A percentile compares a stretch with the other conserved stretches of the same genome.
Evolutionary conservation across 2,797 vertebrate species (phyloP).

Genomic region (Rhinophrynus dorsalis): DNA sequence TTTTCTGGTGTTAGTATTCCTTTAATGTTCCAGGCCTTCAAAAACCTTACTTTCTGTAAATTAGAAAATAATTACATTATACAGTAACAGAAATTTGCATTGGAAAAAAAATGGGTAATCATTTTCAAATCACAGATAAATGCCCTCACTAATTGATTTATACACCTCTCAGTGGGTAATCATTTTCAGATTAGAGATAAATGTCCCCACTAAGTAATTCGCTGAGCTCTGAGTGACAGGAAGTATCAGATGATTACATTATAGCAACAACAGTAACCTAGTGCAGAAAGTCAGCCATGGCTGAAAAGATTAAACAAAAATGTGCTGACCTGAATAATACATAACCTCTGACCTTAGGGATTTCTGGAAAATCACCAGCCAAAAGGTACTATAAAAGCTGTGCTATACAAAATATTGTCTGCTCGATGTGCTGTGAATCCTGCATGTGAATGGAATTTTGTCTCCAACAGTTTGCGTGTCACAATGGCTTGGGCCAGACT

Average conservation of each 20-base stretch:
- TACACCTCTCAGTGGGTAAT: too few species aligned
- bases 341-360: constrained; percentile 25
- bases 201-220: too few species aligned
- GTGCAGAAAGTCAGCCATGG: constrained; percentile 20
- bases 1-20: too few species aligned
- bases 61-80: too few species aligned
- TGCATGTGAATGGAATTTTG: constrained; percentile 4
- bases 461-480: background rate
- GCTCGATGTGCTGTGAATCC: constrained; percentile 11
- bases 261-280: background rate
- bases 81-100: too few species aligned
- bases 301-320: constrained; percentile 24
- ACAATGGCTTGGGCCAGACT: background rate
- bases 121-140: too few species aligned
- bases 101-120: too few species aligned
- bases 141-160: too few species aligned
- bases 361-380: constrained; percentile 26
- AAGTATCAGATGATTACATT: background rate
- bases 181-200: too few species aligned
- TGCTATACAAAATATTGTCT: constrained; percentile 5
- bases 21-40: too few species aligned
- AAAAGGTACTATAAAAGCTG: constrained; percentile 5
- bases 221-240: too few species aligned
- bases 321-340: constrained; percentile 38
- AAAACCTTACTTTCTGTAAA: too few species aligned